Percentiles rank a stretch among this genome's conserved stretches.
Conservation (phyloP, 2,113 vertebrate genomes). For the Ptychochromis oligacanthus region DNA sequence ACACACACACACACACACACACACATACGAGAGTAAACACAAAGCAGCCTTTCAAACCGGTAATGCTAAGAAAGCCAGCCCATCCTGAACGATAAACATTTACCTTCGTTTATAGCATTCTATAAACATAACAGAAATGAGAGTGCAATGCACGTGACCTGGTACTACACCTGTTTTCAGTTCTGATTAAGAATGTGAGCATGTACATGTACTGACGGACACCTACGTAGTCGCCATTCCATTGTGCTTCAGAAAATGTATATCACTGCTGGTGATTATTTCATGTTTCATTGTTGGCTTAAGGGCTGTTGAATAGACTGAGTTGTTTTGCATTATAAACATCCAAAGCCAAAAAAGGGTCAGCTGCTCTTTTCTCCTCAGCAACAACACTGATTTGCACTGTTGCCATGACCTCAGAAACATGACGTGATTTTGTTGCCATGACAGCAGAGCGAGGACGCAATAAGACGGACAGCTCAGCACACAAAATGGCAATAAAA, state of each 20-base stretch:
- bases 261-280: not conserved
- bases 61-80: conserved; percentile 29
- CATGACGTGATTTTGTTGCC: conserved; percentile 75
- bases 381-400: conserved; percentile 71
- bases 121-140: conserved; percentile 8
- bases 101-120: not conserved
- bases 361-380: conserved; percentile 59
- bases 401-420: conserved; percentile 75
- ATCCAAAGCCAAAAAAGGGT: conserved; percentile 38
- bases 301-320: not conserved
- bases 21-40: conserved; percentile 51
- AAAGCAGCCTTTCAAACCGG: conserved; percentile 53
- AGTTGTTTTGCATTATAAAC: conserved; percentile 40
- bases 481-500: conserved; percentile 59
- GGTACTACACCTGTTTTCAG: conserved; percentile 1
- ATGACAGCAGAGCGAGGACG: conserved; percentile 72
- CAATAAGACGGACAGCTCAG: conserved; percentile 61
- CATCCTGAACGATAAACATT: conserved; percentile 5
- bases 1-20: too few relatives aligned
- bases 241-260: not conserved
- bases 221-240: not conserved
- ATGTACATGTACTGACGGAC: not conserved
- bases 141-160: not conserved
- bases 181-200: not conserved
- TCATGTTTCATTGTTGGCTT: not conserved